Conservation (phyloP, 92 coral and sea anemone species). For the Porites rus region DNA sequence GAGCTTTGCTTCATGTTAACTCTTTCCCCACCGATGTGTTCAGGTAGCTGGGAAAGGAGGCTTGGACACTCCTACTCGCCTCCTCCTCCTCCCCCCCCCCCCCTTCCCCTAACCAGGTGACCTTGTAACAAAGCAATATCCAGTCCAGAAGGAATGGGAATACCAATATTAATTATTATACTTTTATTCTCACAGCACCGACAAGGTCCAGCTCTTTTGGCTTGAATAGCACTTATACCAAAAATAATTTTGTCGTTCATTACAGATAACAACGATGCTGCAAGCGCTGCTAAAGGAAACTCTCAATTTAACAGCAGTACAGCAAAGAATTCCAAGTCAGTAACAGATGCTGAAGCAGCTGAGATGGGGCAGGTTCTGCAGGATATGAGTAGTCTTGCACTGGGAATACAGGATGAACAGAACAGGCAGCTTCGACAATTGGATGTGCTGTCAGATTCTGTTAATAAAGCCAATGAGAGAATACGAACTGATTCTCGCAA, state of each 20-base stretch:
- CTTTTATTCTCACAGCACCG: too few relatives aligned
- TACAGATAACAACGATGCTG: background rate
- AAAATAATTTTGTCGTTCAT: background rate
- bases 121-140: too few relatives aligned
- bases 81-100: too few relatives aligned
- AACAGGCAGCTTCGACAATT: conserved; percentile 83
- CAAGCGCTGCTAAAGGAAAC: background rate
- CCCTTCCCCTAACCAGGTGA: too few relatives aligned
- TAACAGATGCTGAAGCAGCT: conserved; percentile 89
- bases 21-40: too few relatives aligned
- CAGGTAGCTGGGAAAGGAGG: too few relatives aligned
- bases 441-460: conserved; percentile 88
- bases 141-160: too few relatives aligned
- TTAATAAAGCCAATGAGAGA: conserved; percentile 94
- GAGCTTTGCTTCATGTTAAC: too few relatives aligned
- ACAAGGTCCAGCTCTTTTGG: too few relatives aligned
- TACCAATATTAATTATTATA: too few relatives aligned
- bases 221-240: too few relatives aligned
- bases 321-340: conserved; percentile 41
- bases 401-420: conserved; percentile 89
- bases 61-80: too few relatives aligned
- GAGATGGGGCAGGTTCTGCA: conserved; percentile 82
- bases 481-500: conserved; percentile 72
- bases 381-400: conserved; percentile 86
- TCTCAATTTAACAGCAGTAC: background rate